Evolutionary conservation across 1,140 invertebrate genomes (phyloP), one percentile per base, ranked within the genome.

Genomic region (Hetaerina americana): DNA sequence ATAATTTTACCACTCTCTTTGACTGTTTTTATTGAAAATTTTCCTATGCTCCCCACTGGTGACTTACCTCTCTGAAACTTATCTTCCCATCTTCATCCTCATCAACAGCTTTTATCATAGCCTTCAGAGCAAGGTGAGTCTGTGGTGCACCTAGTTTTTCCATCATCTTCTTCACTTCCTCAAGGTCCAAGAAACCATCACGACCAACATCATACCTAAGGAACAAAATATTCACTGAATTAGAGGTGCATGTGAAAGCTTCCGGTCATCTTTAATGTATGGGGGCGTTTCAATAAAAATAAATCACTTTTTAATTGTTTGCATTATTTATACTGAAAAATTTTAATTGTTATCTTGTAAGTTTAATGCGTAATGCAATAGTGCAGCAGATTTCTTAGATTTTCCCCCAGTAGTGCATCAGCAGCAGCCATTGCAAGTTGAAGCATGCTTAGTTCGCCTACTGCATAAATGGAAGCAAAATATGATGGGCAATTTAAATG

Each of bases 121-220:
- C 88, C 79, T 97, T 97, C 5, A 98, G 84, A 0, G 91, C 92
- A 3, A 98, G 82, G 82, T 98, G 95, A 8, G 95, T 98, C 81
- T 97, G 95, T 15, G 95, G 94, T 10, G 92, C 94, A 24, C 92
- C 93, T n/a, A 98, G 82, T 67, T 93, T 91, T 80, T 98, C 95
- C 95, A 97, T 98, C 94, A 97, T 97, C 12, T 89, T 82, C 80
- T 98, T 98, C 66, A 98, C 80, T 79, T 98, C 95, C 66, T 86
- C 86, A 66, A 97, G 81, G 81, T 95, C 93, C 70, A 98, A 85
- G 77, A 86, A 96, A 40, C 93, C 93, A 80, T 97, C 95, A 69
- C 86, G 87, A 28, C 92, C 91, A 70, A 88, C 88, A 79, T 98
- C 95, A 81, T 94, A 97, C 80, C 95, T 97, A 83, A 3, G 87